Evolutionary conservation across 2,888 invertebrate species (phyloP), one percentile per base, ranked within the genome.

Genomic region (Acanthoscelides obtectus): DNA sequence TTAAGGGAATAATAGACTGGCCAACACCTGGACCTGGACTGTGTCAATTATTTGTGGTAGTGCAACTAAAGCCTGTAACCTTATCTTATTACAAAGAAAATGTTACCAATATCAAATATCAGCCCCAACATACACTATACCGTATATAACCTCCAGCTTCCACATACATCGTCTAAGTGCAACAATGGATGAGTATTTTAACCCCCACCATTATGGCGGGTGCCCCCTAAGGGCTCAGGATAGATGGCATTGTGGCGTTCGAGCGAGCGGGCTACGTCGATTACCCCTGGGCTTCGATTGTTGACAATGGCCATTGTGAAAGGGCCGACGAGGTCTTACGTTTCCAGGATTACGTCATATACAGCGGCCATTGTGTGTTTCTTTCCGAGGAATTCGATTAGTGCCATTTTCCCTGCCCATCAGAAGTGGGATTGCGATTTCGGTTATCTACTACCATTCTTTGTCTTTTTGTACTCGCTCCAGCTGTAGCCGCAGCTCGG

Each of bases 221-320:
- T 22, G 68, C 45, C 45, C 45, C 45, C 17, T 66, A 72, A 68
- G 25, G 45, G 45, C 45, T 76, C 72, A 71, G 80, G 80, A 83
- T 82, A 78, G 81, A 83, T 79, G 80, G 80, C 80, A 82, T 83
- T 83, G 83, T 83, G 80, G 80, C 75, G 77, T 75, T 72, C 83
- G 8, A 45, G 45, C 45, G 6, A 45, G 45, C 45, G 45, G 17
- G 45, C 5, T 45, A 12, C 45, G 45, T 45, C 45, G 83, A 83
- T 83, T 83, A 83, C 83, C 82, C 82, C 73, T 80, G 83, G 83
- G 83, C 81, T 83, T 83, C 83, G 81, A 82, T 83, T 83, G 83
- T 83, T 83, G 82, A 81, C 79, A 78, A 76, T 75, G 68, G 74
- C 76, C 77, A 82, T 83, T 83, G 83, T 83, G 77, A 76, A 12